Evolutionary conservation across 2,113 vertebrate species (phyloP), one percentile per base, ranked within the genome.

Genomic region (Ctenomys sociabilis): DNA sequence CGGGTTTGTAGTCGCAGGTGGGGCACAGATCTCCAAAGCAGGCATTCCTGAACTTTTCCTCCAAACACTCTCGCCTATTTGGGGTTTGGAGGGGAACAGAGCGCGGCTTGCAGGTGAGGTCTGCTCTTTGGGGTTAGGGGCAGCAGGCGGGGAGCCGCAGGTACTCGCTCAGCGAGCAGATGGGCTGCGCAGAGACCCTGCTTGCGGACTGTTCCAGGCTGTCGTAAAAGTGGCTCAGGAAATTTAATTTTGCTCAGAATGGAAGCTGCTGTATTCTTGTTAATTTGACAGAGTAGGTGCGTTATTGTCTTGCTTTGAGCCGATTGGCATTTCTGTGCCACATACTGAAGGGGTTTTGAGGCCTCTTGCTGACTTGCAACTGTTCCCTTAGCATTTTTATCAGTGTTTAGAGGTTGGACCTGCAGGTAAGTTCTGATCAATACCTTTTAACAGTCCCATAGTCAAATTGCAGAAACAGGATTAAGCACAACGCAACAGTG

Each of bases 211-310:
- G 35, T 26, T 28, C 30, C 81, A 84, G 82, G 37, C 92, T 94
- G 83, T 37, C 49, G 28, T 77, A 49, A 84, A 77, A 96, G 85
- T 95, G 95, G 95, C 93, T 92, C 97, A 96, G 97, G 97, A 95
- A 95, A 93, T 95, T 81, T 85, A 85, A 95, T 96, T 85, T 94
- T 85, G 93, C 81, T 95, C 64, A 68, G 91, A 80, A 89, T 37
- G 95, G 85, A 85, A 93, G 40, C 77, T 43, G 80, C 57, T 90
- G 35, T 70, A 6, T 75, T 75, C 10, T 43, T 75, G 40, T 45
- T 28, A 45, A 77, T 77, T 85, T 85, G 94, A 73, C 32, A 95
- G 63, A 81, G 52, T 12, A 35, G 81, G 77, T 30, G 70, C 35
- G 19, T 94, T 83, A 30, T 87, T 93, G 72, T 83, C 35, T 73